phyloP scores from a whole-genome alignment of 2,113 vertebrate species.

The Brachypodius melanocephalos region DNA sequence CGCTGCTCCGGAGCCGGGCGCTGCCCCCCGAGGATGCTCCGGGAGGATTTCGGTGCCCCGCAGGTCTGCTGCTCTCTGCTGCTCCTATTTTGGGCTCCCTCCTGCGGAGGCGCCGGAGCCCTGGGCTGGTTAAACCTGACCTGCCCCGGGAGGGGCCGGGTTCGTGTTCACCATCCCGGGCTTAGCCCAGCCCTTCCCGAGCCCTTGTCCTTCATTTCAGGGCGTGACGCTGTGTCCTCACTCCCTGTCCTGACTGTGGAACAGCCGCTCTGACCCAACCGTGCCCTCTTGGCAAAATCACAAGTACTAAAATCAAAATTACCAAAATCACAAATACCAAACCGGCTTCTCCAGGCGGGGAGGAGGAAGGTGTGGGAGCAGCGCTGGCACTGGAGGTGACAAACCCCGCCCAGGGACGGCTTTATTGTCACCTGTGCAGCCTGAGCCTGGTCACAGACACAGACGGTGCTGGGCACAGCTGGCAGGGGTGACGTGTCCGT shows the following conservation, averaged over 20 bases:
- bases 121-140: fast-evolving
- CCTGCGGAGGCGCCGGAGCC: background rate
- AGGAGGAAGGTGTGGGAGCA: background rate
- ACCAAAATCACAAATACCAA: fast-evolving
- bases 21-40: background rate
- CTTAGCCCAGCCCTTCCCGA: background rate
- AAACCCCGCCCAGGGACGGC: fast-evolving
- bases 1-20: fast-evolving
- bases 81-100: fast-evolving
- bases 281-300: background rate
- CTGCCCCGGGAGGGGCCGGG: fast-evolving
- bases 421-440: fast-evolving
- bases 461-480: fast-evolving
- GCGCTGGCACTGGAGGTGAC: fast-evolving
- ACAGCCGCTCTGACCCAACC: background rate
- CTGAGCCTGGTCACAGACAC: fast-evolving
- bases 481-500: background rate
- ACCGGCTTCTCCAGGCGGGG: fast-evolving
- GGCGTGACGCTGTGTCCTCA: fast-evolving
- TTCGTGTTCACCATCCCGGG: fast-evolving
- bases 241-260: fast-evolving
- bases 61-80: background rate
- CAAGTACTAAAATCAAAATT: too few relatives aligned
- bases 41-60: background rate
- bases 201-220: background rate